Evolutionary conservation across 2,888 invertebrate species (phyloP).

Genomic region (Euplexia lucipara): DNA sequence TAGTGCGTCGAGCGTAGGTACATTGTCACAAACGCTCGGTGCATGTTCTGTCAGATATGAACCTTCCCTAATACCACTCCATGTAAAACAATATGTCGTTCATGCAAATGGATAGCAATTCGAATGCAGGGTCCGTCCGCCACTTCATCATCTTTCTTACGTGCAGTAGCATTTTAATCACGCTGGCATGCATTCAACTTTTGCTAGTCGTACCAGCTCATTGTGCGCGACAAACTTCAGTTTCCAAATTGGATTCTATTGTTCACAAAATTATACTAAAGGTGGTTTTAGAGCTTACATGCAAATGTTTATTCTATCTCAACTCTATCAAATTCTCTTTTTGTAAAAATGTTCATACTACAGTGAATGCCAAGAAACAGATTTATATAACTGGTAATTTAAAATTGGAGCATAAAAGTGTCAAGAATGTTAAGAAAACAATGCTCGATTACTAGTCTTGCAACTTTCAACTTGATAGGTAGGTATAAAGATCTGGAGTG

Average conservation of each 20-base stretch:
- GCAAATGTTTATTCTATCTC: background rate
- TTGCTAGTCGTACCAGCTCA: background rate
- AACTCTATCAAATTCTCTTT: background rate
- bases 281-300: background rate
- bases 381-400: too few relatives aligned
- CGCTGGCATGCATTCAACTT: conserved; percentile 45
- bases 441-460: too few relatives aligned
- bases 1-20: too few relatives aligned
- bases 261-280: conserved; percentile 43
- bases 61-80: too few relatives aligned
- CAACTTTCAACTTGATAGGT: too few relatives aligned
- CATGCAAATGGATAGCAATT: conserved; percentile 14
- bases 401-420: too few relatives aligned
- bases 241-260: conserved; percentile 48
- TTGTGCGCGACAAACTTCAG: conserved; percentile 44
- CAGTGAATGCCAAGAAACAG: too few relatives aligned
- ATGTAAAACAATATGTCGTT: conserved; percentile 27
- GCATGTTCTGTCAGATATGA: too few relatives aligned
- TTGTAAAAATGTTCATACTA: background rate
- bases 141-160: conserved; percentile 41
- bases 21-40: too few relatives aligned
- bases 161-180: conserved; percentile 53
- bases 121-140: conserved; percentile 27
- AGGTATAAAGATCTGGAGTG: too few relatives aligned
- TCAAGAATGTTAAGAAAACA: too few relatives aligned